These are phyloP conservation scores for Calliopum simillimum DNA, from an alignment of 2,888 invertebrate genomes.

Conservation along the genomic window DNA sequence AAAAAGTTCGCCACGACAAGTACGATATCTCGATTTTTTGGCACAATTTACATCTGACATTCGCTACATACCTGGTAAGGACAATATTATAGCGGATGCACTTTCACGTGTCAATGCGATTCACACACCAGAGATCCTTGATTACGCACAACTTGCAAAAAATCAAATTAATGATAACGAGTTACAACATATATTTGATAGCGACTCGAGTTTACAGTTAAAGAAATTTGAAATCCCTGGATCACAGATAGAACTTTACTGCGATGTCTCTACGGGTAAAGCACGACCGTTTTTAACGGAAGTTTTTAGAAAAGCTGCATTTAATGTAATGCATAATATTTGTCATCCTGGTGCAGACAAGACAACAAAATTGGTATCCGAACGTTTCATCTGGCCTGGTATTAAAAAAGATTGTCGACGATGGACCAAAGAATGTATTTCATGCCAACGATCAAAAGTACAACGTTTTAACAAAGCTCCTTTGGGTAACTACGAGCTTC, in stretches of 20 bases:
- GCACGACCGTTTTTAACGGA: conserved; percentile 34
- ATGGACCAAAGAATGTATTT: conserved; percentile 21
- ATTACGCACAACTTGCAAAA: conserved; percentile 18
- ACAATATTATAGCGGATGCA: conserved; percentile 32
- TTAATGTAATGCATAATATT: conserved; percentile 31
- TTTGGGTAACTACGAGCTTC: conserved; percentile 22
- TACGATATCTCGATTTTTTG: conserved; percentile 12
- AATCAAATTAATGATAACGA: conserved; percentile 14
- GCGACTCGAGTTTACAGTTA: too few species aligned
- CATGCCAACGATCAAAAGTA: too few species aligned
- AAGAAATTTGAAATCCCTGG: too few species aligned
- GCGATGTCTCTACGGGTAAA: conserved; percentile 28
- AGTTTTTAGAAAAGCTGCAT: conserved; percentile 27
- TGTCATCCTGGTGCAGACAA: conserved; percentile 21
- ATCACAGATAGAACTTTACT: not conserved
- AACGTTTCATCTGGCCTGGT: conserved; percentile 31
- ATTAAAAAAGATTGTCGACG: conserved; percentile 28
- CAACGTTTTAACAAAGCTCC: conserved; percentile 28
- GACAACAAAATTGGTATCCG: not conserved
- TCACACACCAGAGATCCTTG: not conserved
- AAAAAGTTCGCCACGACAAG: conserved; percentile 27
- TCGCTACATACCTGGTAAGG: too few species aligned
- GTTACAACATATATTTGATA: conserved; percentile 1
- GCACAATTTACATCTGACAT: conserved; percentile 36
- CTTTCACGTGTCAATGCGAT: conserved; percentile 9